These are phyloP conservation scores for Ptyas mucosa DNA, from an alignment of 2,113 vertebrate species.

Conservation along the genomic window DNA sequence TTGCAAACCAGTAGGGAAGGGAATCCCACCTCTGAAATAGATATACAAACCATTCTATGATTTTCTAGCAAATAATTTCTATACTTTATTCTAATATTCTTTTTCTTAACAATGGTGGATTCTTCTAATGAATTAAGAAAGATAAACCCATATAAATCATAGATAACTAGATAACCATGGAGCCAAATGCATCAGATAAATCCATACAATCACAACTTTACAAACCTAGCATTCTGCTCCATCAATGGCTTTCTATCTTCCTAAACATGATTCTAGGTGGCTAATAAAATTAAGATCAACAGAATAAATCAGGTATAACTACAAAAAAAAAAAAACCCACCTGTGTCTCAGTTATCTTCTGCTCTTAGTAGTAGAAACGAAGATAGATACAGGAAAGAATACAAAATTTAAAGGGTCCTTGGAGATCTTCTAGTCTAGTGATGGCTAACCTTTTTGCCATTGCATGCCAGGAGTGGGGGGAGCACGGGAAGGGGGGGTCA, in stretches of 20 bases:
- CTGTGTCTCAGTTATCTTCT: too few species aligned
- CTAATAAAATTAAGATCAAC: background rate
- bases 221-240: background rate
- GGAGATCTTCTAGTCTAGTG: too few species aligned
- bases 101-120: background rate
- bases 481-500: too few species aligned
- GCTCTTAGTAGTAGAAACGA: background rate
- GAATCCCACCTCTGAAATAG: background rate
- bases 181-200: background rate
- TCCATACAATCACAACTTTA: background rate
- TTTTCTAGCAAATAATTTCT: background rate
- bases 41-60: background rate
- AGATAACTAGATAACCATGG: background rate
- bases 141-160: background rate
- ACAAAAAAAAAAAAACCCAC: too few species aligned
- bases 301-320: too few species aligned
- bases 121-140: background rate
- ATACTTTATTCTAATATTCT: background rate
- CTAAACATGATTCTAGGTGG: background rate
- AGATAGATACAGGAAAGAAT: background rate
- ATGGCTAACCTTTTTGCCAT: too few species aligned
- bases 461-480: too few species aligned
- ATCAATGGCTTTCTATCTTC: background rate
- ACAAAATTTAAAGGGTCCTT: background rate
- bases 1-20: too few species aligned